Conservation (phyloP, 2,797 vertebrate genomes). For the Calcarius lapponicus region DNA sequence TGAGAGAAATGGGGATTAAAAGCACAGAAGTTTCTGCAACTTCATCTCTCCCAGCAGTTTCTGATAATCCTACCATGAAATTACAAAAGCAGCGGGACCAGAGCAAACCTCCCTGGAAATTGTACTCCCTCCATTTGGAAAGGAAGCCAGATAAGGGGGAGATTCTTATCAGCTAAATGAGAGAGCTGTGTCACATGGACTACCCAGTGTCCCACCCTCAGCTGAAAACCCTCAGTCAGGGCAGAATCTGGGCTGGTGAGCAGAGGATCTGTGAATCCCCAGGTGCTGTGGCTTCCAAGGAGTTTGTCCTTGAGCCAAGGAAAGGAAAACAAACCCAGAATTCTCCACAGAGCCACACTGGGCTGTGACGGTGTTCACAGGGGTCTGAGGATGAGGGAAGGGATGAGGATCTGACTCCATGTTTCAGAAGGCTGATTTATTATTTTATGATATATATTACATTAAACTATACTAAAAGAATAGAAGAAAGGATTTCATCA, state of each 20-base stretch:
- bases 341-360: neutral
- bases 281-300: neutral
- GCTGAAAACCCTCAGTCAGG: neutral
- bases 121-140: neutral
- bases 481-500: too few species aligned
- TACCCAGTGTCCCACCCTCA: neutral
- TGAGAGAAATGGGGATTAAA: neutral
- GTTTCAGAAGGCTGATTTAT: too few species aligned
- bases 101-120: neutral
- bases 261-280: neutral
- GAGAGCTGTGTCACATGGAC: neutral
- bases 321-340: neutral
- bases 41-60: neutral
- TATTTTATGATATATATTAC: too few species aligned
- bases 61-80: slow-evolving; percentile 56
- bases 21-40: neutral
- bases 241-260: neutral
- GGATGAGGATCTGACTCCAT: too few species aligned
- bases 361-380: neutral
- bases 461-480: too few species aligned
- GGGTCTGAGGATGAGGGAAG: too few species aligned
- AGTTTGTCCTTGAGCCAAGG: neutral
- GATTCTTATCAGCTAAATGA: slow-evolving; percentile 29
- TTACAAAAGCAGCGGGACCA: slow-evolving; percentile 29
- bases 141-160: neutral